Evolutionary conservation across 2,888 invertebrate genomes (phyloP).

Genomic region (Synanthedon myopaeformis): DNA sequence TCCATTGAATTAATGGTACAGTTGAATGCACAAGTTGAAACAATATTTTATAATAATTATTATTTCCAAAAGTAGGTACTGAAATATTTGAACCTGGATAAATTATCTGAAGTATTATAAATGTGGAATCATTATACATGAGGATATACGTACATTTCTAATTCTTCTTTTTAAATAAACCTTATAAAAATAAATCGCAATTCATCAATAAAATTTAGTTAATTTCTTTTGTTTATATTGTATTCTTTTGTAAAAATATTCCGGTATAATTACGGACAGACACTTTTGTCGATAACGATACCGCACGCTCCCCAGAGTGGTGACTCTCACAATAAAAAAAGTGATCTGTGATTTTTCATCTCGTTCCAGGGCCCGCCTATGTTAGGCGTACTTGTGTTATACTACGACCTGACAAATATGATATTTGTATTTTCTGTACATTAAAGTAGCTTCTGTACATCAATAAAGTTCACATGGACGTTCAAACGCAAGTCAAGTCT

Average conservation of each 20-base stretch:
- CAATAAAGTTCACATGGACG: too few relatives aligned
- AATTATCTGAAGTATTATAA: too few relatives aligned
- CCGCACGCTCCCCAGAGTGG: constrained; percentile 36
- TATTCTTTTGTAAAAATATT: too few relatives aligned
- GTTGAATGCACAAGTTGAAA: constrained; percentile 5
- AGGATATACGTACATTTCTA: too few relatives aligned
- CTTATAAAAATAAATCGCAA: too few relatives aligned
- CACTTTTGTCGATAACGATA: constrained; percentile 45
- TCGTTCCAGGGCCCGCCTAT: constrained; percentile 47
- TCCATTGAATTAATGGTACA: constrained; percentile 28
- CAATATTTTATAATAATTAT: not conserved
- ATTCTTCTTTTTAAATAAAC: too few relatives aligned
- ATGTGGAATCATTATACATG: too few relatives aligned
- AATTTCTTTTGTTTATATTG: too few relatives aligned
- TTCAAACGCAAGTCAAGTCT: too few relatives aligned
- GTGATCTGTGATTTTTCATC: constrained; percentile 66
- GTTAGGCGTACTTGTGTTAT: constrained; percentile 23
- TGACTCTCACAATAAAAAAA: constrained; percentile 54
- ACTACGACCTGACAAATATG: constrained; percentile 14
- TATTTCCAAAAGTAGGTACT: not conserved
- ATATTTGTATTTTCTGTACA: constrained; percentile 5
- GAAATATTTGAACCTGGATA: too few relatives aligned
- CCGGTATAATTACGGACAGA: not conserved
- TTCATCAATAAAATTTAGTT: too few relatives aligned
- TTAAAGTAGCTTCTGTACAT: too few relatives aligned